Base-by-base conservation (phyloP, 2,113 vertebrate species). In the Glareola pratincola region DNA sequence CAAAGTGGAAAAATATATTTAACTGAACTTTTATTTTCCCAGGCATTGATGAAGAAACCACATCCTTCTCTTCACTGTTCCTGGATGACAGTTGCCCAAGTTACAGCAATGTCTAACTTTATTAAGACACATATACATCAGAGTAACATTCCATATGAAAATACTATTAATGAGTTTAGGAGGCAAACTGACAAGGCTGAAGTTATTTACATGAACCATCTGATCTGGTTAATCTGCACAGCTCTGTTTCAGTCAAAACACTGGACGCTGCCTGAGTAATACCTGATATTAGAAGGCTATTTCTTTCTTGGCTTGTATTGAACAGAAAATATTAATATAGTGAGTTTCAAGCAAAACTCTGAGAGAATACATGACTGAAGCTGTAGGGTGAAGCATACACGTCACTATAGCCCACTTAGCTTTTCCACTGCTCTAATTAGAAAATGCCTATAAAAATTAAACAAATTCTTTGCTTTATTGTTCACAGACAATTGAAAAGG, bases 401-500 rank as follows among this genome's bases (percentile, higher is more conserved):
- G 0, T 68, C 66, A 53, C 72, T 84, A 26, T 1, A 69, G 36
- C 23, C n/a, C 41, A 60, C 17, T 69, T 91, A 80, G 37, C 5
- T 77, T 92, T 92, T 66, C 79, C 74, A 96, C 8, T 68, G 29
- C 53, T 67, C 8, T 59, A 78, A 88, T 75, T 64, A 91, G 77
- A 76, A 91, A 96, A 91, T 14, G 23, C 24, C 26, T 91, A 45
- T 4, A 92, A 75, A 86, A 85, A 48, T n/a, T 37, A 47, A 88
- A 71, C 7, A 14, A 39, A 50, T 34, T 19, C 18, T 56, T 90
- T 74, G 26, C 51, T 92, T 75, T 45, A 68, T 16, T 93, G 67
- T 67, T 94, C 92, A 85, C 24, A 92, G 69, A 92, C 39, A 62
- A 86, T 57, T 75, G 56, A 72, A 93, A 91, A 89, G 72, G 48